phyloP scores from a whole-genome alignment of 2,113 vertebrate genomes.

The Grus americana region DNA sequence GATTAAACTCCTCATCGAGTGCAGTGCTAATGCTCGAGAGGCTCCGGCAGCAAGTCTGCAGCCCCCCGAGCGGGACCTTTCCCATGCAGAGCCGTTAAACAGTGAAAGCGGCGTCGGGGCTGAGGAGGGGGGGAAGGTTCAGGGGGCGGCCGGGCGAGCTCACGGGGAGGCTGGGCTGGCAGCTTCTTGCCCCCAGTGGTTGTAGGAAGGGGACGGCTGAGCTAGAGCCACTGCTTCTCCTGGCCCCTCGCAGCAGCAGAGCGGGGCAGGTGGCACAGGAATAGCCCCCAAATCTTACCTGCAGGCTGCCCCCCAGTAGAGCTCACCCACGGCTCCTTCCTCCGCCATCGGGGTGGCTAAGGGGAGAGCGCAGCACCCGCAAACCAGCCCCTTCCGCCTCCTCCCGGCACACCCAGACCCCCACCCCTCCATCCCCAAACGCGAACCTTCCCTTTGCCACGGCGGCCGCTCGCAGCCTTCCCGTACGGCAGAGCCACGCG shows the following conservation, averaged over 20 bases:
- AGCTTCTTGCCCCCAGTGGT: neutral
- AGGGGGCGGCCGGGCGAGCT: too few relatives aligned
- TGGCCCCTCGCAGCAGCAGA: neutral
- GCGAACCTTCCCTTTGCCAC: accelerated
- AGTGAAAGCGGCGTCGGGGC: neutral
- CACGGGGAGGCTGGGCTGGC: neutral
- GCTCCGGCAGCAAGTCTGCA: neutral
- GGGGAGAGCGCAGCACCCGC: neutral
- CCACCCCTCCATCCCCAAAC: neutral
- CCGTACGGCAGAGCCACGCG: accelerated
- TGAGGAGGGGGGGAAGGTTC: neutral
- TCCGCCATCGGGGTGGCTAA: neutral
- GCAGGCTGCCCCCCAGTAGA: too few relatives aligned
- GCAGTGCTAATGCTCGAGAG: accelerated
- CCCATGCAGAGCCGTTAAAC: accelerated
- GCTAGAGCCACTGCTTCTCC: neutral
- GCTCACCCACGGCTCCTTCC: neutral
- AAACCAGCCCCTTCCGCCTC: neutral
- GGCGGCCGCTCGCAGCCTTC: neutral
- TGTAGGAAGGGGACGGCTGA: neutral
- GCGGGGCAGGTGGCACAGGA: neutral
- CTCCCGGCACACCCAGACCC: too few relatives aligned
- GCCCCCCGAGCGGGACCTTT: accelerated
- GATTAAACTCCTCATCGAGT: neutral
- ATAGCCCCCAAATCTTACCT: accelerated